Conservation (phyloP, 2,113 vertebrate species). For the Rana temporaria region DNA sequence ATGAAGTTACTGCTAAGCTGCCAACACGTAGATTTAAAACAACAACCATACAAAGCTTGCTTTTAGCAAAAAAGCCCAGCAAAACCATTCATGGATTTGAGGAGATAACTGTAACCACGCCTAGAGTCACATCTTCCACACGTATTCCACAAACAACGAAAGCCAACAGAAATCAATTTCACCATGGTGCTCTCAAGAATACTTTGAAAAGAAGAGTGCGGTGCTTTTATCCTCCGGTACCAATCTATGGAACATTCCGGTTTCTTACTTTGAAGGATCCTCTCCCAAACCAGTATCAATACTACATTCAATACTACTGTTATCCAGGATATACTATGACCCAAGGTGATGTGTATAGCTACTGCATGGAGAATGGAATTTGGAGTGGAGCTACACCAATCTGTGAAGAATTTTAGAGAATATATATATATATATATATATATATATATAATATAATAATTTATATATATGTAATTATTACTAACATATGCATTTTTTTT, state of each 20-base stretch:
- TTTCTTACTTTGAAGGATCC: slow-evolving; percentile 65
- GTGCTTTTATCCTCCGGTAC: slow-evolving; percentile 69
- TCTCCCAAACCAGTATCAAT: slow-evolving; percentile 61
- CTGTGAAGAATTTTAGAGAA: slow-evolving; percentile 63
- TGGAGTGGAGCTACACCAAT: slow-evolving; percentile 73
- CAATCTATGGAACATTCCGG: slow-evolving; percentile 69
- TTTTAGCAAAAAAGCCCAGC: not conserved
- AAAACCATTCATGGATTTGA: not conserved
- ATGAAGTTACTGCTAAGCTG: not conserved
- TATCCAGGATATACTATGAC: slow-evolving; percentile 70
- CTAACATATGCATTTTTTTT: too few relatives aligned
- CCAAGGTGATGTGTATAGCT: slow-evolving; percentile 69
- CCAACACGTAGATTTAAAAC: not conserved
- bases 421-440: too few relatives aligned
- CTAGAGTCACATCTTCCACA: not conserved
- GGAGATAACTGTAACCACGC: not conserved
- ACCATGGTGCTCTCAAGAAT: not conserved
- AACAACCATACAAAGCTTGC: not conserved
- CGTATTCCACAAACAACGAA: not conserved
- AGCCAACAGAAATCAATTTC: not conserved
- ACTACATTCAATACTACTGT: slow-evolving; percentile 72
- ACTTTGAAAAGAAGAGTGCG: slow-evolving; percentile 47
- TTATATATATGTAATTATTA: too few relatives aligned
- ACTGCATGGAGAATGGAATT: slow-evolving; percentile 65
- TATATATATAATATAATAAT: too few relatives aligned